Evolutionary conservation across 2,888 invertebrate species (phyloP), one percentile per base, ranked within the genome.

Genomic region (Acrobasis suavella): DNA sequence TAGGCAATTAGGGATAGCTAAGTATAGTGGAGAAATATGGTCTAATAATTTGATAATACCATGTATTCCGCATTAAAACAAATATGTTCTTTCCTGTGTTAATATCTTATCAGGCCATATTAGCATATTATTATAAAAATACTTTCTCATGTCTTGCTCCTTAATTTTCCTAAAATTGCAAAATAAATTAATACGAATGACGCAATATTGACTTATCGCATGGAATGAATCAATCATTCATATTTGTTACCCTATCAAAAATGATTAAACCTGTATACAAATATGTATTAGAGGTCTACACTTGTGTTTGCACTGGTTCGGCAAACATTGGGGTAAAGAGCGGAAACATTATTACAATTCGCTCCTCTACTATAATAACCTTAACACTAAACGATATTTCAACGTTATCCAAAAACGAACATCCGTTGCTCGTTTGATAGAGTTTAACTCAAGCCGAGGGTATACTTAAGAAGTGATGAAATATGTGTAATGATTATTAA

Each of bases 291-390:
- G 38, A 37, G 50, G 39, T 52, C 51, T 50, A 50, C 50, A 37
- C 83, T 84, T 73, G 68, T 87, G 85, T 87, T 87, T 87, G 85
- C 83, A 82, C 79, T 86, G 83, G 80, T 80, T 83, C 74, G 77
- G 83, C 82, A 88, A 88, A 89, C 83, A 88, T 82, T 76, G 75
- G 80, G 80, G 82, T 85, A 87, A 89, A 87, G 82, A 87, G 87
- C 85, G 87, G 85, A 88, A 88, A 88, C 83, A 77, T 85, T 88
- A 88, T 87, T 86, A 88, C 84, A 83, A 82, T 82, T 83, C 81
- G 73, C 70, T 67, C 64, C 69, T 51, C 15, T 69, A 81, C 82
- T 73, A 74, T n/a, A 22, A 52, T 59, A n/a, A 62, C 10, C 42
- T 51, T 52, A 39, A 32, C 37, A 6, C 15, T 9, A 59, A 15